phyloP scores from a whole-genome alignment of 2,797 vertebrate species.

The Sciurus vulgaris region DNA sequence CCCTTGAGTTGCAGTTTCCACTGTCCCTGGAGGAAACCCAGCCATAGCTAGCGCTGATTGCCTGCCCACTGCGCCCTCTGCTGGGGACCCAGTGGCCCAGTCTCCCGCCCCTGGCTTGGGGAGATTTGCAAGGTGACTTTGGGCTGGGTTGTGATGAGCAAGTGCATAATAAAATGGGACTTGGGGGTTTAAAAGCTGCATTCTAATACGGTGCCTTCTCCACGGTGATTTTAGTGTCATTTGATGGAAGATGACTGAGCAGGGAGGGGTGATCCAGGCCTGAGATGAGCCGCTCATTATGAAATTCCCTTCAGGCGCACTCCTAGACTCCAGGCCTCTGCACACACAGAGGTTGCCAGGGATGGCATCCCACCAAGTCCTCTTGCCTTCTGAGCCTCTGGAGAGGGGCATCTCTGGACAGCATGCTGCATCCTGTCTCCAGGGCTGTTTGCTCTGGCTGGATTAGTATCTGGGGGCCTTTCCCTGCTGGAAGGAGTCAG shows the following conservation, averaged over 20 bases:
- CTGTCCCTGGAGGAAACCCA: not conserved
- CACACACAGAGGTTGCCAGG: not conserved
- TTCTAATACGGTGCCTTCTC: not conserved
- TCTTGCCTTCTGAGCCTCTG: not conserved
- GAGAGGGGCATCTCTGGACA: not conserved
- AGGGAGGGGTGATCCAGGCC: not conserved
- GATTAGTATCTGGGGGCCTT: not conserved
- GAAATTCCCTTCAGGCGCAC: not conserved
- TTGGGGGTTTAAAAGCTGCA: not conserved
- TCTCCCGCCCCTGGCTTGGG: not conserved
- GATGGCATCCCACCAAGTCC: not conserved
- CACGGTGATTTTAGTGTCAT: not conserved
- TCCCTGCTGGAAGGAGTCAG: not conserved
- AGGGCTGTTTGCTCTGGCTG: not conserved
- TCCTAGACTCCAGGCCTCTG: not conserved
- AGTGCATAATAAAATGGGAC: not conserved
- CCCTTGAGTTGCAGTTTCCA: not conserved
- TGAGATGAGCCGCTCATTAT: not conserved
- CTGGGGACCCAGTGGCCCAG: not conserved
- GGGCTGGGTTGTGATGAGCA: not conserved
- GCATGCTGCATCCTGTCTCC: not conserved
- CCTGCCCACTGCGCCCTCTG: not conserved
- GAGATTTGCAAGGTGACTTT: conserved; percentile 17
- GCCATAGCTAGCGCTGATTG: not conserved
- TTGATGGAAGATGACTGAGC: not conserved